Percentiles rank a stretch among this genome's conserved stretches.
Evolutionary conservation across 1,140 invertebrate species (phyloP).

Genomic region (Drosophila nikananu): DNA sequence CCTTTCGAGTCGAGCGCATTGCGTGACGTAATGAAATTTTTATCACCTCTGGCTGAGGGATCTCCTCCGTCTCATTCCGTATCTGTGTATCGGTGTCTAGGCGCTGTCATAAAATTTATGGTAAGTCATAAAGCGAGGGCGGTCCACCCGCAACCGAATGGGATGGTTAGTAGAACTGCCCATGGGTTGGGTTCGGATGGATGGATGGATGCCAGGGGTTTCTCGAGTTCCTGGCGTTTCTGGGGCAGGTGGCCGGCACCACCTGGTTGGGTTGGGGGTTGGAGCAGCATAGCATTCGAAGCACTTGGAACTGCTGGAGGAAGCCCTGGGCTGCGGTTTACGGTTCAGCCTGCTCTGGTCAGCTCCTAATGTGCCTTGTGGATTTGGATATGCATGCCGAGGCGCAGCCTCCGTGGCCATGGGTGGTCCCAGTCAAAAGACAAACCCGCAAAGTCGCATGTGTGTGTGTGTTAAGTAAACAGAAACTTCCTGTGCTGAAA

Average conservation of each 20-base stretch:
- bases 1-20: slow-evolving; percentile 36
- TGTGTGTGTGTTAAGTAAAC: slow-evolving; percentile 65
- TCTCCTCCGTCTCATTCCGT: slow-evolving; percentile 32
- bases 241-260: slow-evolving; percentile 44
- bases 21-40: slow-evolving; percentile 83
- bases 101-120: slow-evolving; percentile 81
- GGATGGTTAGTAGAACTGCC: slow-evolving; percentile 11
- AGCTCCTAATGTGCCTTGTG: slow-evolving; percentile 71
- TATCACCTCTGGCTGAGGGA: slow-evolving; percentile 67
- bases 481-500: slow-evolving; percentile 78
- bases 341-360: slow-evolving; percentile 64
- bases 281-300: not conserved
- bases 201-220: slow-evolving; percentile 10
- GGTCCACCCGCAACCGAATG: slow-evolving; percentile 29
- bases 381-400: slow-evolving; percentile 69
- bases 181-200: slow-evolving; percentile 16
- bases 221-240: slow-evolving; percentile 14
- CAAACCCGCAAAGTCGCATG: slow-evolving; percentile 34
- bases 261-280: not conserved
- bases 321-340: slow-evolving; percentile 38
- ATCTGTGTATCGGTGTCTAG: slow-evolving; percentile 63
- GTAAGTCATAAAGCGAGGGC: slow-evolving; percentile 68
- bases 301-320: slow-evolving; percentile 3
- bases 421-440: slow-evolving; percentile 60
- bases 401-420: slow-evolving; percentile 12